A percentile compares a stretch with the other conserved stretches of the same genome.
phyloP scores from a whole-genome alignment of 2,113 vertebrate species.

The Melanocharis versteri region DNA sequence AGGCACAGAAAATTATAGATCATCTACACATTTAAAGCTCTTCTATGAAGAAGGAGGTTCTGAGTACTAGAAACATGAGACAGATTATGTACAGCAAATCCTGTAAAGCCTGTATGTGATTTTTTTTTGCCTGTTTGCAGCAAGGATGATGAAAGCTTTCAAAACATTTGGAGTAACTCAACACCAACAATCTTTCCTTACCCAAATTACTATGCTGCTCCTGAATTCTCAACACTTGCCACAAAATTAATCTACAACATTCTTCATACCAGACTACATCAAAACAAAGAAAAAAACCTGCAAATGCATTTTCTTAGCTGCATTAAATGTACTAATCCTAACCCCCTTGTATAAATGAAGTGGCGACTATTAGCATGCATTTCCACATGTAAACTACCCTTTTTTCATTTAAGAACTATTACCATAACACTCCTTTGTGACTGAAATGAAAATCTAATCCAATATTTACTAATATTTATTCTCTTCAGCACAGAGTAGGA shows the following conservation, averaged over 20 bases:
- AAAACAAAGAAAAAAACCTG: background rate
- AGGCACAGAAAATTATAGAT: background rate
- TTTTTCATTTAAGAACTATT: background rate
- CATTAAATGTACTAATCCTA: background rate
- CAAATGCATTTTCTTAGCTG: background rate
- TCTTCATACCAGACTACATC: background rate
- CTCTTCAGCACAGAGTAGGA: background rate
- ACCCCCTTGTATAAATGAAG: background rate
- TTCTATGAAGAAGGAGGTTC: background rate
- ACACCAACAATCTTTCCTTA: constrained; percentile 18
- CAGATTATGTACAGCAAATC: background rate
- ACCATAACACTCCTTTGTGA: background rate
- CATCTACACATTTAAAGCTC: background rate
- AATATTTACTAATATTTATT: background rate
- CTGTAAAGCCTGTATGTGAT: background rate
- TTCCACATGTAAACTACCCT: background rate
- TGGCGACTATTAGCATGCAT: background rate
- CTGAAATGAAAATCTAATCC: background rate
- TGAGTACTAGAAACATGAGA: background rate
- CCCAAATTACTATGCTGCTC: constrained; percentile 18
- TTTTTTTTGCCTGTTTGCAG: background rate
- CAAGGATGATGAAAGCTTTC: constrained; percentile 41
- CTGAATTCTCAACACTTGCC: constrained; percentile 14
- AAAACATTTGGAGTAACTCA: constrained; percentile 45
- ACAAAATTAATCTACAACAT: background rate